These are phyloP conservation scores for Synergus laeviventris DNA, from an alignment of 2,888 invertebrate genomes.

Conservation along the genomic window DNA sequence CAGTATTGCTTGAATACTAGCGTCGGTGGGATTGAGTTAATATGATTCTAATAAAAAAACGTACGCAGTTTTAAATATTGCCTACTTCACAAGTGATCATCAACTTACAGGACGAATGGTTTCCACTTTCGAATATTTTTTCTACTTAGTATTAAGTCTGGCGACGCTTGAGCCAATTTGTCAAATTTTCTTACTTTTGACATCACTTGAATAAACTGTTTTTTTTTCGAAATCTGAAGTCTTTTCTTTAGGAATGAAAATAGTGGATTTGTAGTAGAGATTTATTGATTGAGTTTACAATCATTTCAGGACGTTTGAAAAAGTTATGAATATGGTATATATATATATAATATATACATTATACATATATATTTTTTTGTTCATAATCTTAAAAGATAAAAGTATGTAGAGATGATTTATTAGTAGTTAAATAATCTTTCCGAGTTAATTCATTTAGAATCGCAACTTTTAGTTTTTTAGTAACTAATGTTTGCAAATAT, in stretches of 20 bases:
- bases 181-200: constrained; percentile 14
- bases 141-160: constrained; percentile 58
- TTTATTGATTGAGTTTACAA: constrained; percentile 20
- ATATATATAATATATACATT: no score
- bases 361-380: constrained; percentile 44
- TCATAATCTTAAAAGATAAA: constrained; percentile 16
- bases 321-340: constrained; percentile 36
- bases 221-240: constrained; percentile 3
- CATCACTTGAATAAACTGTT: constrained; percentile 6
- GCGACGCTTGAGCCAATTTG: background rate
- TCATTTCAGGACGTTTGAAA: constrained; percentile 14
- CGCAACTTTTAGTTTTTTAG: constrained; percentile 37
- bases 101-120: background rate
- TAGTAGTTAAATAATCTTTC: constrained; percentile 20
- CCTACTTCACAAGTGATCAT: constrained; percentile 3
- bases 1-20: background rate
- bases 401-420: constrained; percentile 23
- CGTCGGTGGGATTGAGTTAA: background rate
- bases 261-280: background rate
- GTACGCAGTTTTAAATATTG: background rate
- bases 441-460: constrained; percentile 10
- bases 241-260: background rate
- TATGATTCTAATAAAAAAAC: background rate
- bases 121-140: constrained; percentile 55
- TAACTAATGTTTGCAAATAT: constrained; percentile 42